Evolutionary conservation across 2,113 vertebrate genomes (phyloP).

Genomic region (Aythya baeri): DNA sequence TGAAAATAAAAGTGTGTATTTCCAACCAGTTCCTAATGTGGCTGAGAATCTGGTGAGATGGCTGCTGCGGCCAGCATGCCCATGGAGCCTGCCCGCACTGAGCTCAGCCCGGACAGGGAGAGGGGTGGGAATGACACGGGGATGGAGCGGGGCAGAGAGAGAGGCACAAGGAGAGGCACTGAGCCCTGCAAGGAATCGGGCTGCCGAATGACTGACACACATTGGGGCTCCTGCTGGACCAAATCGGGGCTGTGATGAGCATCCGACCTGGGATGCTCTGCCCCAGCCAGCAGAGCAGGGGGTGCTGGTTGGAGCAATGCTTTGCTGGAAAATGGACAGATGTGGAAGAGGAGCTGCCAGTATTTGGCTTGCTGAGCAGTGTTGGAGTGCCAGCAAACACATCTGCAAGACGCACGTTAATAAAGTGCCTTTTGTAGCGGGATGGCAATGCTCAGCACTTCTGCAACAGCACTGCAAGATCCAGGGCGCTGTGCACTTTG

Average conservation of each 20-base stretch:
- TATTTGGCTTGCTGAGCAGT: not conserved
- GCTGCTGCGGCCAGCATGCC: fast-evolving
- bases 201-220: not conserved
- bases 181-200: not conserved
- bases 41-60: not conserved
- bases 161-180: not conserved
- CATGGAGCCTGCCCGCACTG: not conserved
- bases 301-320: not conserved
- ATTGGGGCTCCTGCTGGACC: not conserved
- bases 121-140: not conserved
- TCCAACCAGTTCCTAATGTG: fast-evolving
- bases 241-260: too few species aligned
- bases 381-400: not conserved
- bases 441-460: not conserved
- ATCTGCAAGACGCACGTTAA: not conserved
- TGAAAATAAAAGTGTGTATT: not conserved
- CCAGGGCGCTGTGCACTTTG: not conserved
- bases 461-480: not conserved
- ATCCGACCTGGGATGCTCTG: not conserved
- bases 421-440: not conserved
- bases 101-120: not conserved
- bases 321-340: not conserved
- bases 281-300: not conserved
- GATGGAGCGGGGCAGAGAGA: not conserved
- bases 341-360: not conserved